Evolutionary conservation across 37 sponge, comb jelly and placozoan species (phyloP), one percentile per base, ranked within the genome.

Genomic region (Eunapius fragilis): DNA sequence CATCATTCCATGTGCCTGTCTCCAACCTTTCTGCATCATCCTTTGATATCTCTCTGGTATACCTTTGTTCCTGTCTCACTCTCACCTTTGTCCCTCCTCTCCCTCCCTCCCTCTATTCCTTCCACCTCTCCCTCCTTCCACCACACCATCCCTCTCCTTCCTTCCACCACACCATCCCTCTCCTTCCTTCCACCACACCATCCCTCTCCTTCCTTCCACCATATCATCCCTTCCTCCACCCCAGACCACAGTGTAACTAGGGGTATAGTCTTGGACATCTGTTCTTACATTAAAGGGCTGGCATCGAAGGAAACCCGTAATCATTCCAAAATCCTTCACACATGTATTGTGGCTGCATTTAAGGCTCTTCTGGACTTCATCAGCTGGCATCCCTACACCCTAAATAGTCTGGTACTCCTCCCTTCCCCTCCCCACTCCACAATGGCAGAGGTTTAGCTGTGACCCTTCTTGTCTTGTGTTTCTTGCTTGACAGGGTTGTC

Each of bases 291-390:
- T 36, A 27, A 86, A 75, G 75, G 34, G 24, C 89, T 84, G 34
- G 89, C 93, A 11, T 70, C 37, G 34, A 90, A 91, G 82, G 85
- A 87, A 25, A 78, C 30, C 0, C 88, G 30, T 48, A 72, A 38
- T 3, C 98, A 92, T 69, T 79, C 93, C 17, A 77, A 84, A 14
- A 89, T 93, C 58, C 92, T 90, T 37, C 98, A 95, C 87, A 90
- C 94, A 31, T 89, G 84, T 81, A 88, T 95, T 31, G 96, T 97
- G 67, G 94, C 98, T 76, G 93, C 96, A 67, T 93, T 94, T 86
- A 77, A 71, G 71, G 84, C 90, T 30, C 76, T 95, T 22, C 87
- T 89, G 27, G 37, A 37, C 26, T 95, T 91, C 93, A 70, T 95
- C 70, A 74, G 36, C 23, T 70, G 67, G 14, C 85, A 93, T 33